Percentiles rank a stretch among this genome's conserved stretches.
These are phyloP conservation scores for Porites divaricata DNA, from an alignment of 92 coral and sea anemone genomes.

Conservation along the genomic window DNA sequence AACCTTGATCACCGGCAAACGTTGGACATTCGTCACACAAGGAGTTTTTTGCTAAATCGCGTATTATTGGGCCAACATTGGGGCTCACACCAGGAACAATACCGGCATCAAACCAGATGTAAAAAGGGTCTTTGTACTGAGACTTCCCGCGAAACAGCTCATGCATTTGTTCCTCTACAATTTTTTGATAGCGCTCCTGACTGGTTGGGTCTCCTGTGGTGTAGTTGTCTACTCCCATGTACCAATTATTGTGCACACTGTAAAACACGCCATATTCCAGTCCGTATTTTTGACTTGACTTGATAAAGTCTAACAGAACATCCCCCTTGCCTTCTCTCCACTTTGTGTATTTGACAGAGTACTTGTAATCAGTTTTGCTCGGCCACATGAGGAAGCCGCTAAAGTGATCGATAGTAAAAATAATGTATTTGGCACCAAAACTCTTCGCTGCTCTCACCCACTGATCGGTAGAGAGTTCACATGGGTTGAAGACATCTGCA, in stretches of 20 bases:
- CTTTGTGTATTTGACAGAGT: constrained; percentile 72
- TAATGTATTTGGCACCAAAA: constrained; percentile 84
- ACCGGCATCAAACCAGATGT: constrained; percentile 89
- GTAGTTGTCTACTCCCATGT: constrained; percentile 74
- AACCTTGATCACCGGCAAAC: constrained; percentile 77
- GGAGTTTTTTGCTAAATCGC: constrained; percentile 64
- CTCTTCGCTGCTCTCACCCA: constrained; percentile 81
- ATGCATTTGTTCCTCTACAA: constrained; percentile 66
- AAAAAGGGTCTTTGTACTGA: constrained; percentile 75
- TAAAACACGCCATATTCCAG: constrained; percentile 73
- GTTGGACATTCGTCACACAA: constrained; percentile 85
- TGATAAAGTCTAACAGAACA: constrained; percentile 71
- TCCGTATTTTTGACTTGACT: constrained; percentile 68
- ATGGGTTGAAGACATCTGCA: constrained; percentile 75
- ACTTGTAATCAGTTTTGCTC: constrained; percentile 68
- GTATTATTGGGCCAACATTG: constrained; percentile 76
- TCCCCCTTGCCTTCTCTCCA: constrained; percentile 83
- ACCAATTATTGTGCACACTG: constrained; percentile 85
- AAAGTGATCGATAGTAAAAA: constrained; percentile 79
- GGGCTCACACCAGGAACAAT: constrained; percentile 74
- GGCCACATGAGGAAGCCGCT: constrained; percentile 93
- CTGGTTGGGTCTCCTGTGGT: constrained; percentile 34
- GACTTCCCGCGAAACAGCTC: constrained; percentile 61
- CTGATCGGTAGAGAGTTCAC: constrained; percentile 79
- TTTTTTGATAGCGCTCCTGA: constrained; percentile 44